A percentile compares a stretch with the other conserved stretches of the same genome.
Evolutionary conservation across 2,888 invertebrate genomes (phyloP).

Genomic region (Napeogenes inachia): DNA sequence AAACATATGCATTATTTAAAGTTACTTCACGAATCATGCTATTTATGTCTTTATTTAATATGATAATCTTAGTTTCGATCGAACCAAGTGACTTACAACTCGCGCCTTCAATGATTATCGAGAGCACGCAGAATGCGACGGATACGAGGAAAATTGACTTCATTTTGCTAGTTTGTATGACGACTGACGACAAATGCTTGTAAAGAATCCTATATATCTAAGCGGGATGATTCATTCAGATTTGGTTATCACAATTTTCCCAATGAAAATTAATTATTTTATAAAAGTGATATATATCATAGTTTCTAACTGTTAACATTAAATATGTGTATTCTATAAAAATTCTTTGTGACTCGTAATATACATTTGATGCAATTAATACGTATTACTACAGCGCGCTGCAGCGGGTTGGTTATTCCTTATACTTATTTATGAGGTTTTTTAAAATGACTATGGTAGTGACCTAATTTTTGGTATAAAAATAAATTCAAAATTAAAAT

Average conservation of each 20-base stretch:
- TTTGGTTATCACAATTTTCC: background rate
- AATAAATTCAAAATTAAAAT: too few species aligned
- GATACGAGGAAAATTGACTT: slow-evolving; percentile 11
- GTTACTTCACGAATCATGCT: background rate
- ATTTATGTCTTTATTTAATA: background rate
- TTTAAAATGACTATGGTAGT: too few species aligned
- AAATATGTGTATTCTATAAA: too few species aligned
- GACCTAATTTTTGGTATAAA: too few species aligned
- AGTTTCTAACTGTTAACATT: too few species aligned
- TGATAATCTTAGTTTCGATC: background rate
- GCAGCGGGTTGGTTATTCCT: too few species aligned
- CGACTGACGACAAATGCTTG: slow-evolving; percentile 11
- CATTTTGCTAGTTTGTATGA: slow-evolving; percentile 11
- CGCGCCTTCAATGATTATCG: background rate
- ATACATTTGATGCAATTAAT: too few species aligned
- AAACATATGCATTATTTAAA: background rate
- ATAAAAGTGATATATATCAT: too few species aligned
- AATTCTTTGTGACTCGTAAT: too few species aligned
- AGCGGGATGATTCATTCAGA: background rate
- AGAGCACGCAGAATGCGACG: slow-evolving; percentile 7
- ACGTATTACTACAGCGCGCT: too few species aligned
- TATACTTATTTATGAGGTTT: too few species aligned
- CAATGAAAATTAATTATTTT: background rate
- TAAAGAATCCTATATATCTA: slow-evolving; percentile 12
- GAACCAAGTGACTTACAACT: slow-evolving; percentile 8